Evolutionary conservation across 2,113 vertebrate genomes (phyloP).

Genomic region (Hiodon alosoides): DNA sequence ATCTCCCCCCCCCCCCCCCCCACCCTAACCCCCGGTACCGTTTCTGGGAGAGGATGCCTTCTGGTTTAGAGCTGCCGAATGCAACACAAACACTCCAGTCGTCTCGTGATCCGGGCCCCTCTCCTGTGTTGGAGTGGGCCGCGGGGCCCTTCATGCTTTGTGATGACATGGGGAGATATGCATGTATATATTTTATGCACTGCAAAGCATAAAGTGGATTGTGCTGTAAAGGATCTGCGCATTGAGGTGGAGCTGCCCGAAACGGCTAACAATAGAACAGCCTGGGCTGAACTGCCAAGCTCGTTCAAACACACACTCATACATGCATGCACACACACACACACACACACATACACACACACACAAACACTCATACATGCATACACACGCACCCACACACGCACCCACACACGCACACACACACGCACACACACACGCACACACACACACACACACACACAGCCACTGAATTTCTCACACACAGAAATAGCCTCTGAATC

Average conservation of each 20-base stretch:
- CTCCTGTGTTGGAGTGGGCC: neutral
- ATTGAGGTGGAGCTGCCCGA: neutral
- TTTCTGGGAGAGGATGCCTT: constrained; percentile 10
- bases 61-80: constrained; percentile 15
- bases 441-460: neutral
- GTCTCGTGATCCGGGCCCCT: neutral
- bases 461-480: neutral
- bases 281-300: neutral
- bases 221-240: neutral
- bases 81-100: neutral
- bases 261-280: neutral
- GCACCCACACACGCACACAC: neutral
- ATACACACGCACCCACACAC: neutral
- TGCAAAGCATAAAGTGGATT: neutral
- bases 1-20: neutral
- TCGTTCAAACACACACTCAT: neutral
- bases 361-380: neutral
- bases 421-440: neutral
- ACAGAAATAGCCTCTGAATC: neutral
- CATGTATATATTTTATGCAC: neutral
- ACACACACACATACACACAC: neutral
- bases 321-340: neutral
- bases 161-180: neutral
- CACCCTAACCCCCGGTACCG: too few relatives aligned
- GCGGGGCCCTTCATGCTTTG: neutral